Percentiles rank a stretch among this genome's conserved stretches.
These are phyloP conservation scores for Myoxocephalus aenaeus DNA, from an alignment of 2,797 vertebrate species.

Conservation along the genomic window DNA sequence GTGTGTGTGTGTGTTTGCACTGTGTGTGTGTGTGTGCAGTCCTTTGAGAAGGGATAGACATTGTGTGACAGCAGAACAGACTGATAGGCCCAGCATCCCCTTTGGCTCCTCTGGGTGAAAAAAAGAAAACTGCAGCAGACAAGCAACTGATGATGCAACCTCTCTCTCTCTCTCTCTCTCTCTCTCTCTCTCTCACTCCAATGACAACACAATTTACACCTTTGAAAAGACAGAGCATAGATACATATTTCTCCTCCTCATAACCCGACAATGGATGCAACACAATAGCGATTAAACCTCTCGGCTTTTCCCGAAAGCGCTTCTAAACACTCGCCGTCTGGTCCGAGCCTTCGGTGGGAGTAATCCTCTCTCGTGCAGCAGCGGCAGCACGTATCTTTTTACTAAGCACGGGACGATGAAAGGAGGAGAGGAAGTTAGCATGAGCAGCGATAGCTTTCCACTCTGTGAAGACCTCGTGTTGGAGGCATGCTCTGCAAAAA, in stretches of 20 bases:
- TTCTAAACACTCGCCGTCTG: constrained; percentile 28
- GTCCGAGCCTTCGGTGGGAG: constrained; percentile 28
- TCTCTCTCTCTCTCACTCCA: constrained; percentile 18
- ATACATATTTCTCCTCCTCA: constrained; percentile 26
- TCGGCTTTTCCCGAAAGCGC: constrained; percentile 41
- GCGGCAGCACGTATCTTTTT: neutral
- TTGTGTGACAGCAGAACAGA: constrained; percentile 57
- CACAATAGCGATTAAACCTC: constrained; percentile 51
- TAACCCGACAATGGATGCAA: constrained; percentile 23
- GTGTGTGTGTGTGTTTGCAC: constrained; percentile 34
- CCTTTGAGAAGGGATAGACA: constrained; percentile 42
- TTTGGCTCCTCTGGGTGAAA: constrained; percentile 11
- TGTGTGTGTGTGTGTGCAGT: constrained; percentile 39
- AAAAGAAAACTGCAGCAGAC: constrained; percentile 27
- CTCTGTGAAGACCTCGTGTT: constrained; percentile 1
- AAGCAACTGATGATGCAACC: constrained; percentile 45
- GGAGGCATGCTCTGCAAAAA: neutral
- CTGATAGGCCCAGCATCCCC: constrained; percentile 48
- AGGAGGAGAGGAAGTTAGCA: constrained; percentile 3
- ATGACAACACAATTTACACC: constrained; percentile 53
- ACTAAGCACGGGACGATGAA: neutral
- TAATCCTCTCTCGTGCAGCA: constrained; percentile 34
- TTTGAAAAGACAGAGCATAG: constrained; percentile 34
- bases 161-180: constrained; percentile 9
- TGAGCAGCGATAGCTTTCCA: neutral